phyloP scores from a whole-genome alignment of 2,888 invertebrate species.

The Hartigia nigra region DNA sequence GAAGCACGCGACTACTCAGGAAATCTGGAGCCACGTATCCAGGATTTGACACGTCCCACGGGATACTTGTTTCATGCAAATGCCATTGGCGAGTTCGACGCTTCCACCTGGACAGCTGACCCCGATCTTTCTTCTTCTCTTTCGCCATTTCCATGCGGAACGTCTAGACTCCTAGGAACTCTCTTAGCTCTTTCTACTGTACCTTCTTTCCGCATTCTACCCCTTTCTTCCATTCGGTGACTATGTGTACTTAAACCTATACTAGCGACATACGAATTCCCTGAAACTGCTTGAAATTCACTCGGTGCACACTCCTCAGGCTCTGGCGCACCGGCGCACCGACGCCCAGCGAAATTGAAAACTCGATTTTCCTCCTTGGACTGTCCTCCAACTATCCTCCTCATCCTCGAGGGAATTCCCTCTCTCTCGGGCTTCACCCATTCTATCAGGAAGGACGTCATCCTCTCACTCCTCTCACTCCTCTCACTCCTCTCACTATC shows the following conservation, averaged over 20 bases:
- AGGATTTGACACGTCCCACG: constrained; percentile 17
- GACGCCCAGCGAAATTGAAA: constrained; percentile 53
- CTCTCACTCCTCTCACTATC: not conserved
- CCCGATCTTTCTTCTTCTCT: not conserved
- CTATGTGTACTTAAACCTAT: not conserved
- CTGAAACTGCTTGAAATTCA: constrained; percentile 61
- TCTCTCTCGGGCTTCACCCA: not conserved
- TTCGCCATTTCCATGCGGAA: not conserved
- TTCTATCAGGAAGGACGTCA: not conserved
- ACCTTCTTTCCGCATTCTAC: not conserved
- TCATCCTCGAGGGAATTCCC: constrained; percentile 23
- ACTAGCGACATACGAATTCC: constrained; percentile 28
- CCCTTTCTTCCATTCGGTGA: not conserved
- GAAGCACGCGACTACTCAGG: constrained; percentile 9
- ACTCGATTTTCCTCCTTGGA: constrained; percentile 53
- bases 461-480: not conserved
- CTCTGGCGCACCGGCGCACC: constrained; percentile 27
- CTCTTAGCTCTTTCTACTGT: not conserved
- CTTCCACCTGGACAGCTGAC: constrained; percentile 21
- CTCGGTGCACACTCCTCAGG: constrained; percentile 41
- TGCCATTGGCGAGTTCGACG: constrained; percentile 55
- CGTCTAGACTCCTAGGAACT: not conserved
- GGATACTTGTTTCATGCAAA: constrained; percentile 58
- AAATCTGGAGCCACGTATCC: constrained; percentile 1
- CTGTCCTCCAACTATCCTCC: constrained; percentile 14